Evolutionary conservation across 2,113 vertebrate genomes (phyloP).

Genomic region (Bufo bufo): DNA sequence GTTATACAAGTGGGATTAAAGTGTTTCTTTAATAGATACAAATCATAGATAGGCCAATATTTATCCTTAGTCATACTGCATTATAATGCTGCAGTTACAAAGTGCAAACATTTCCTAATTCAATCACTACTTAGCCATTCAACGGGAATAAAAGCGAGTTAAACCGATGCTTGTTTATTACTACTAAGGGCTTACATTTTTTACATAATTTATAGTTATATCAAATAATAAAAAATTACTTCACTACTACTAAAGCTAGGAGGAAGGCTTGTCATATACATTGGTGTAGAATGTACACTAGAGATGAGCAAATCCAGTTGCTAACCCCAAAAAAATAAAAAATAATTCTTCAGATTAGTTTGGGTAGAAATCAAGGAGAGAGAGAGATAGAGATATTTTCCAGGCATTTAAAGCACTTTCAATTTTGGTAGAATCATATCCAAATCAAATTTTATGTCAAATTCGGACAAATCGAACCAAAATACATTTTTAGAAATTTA

Average conservation of each 20-base stretch:
- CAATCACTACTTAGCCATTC: not conserved
- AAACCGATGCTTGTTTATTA: not conserved
- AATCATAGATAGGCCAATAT: slow-evolving; percentile 15
- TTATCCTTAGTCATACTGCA: not conserved
- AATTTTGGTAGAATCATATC: no score
- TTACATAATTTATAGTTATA: no score
- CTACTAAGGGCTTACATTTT: not conserved
- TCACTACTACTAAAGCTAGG: not conserved
- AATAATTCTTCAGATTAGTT: no score
- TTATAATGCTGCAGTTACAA: not conserved
- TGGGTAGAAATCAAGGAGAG: no score
- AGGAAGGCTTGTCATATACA: not conserved
- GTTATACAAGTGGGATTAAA: not conserved
- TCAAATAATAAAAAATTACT: not conserved
- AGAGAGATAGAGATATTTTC: no score
- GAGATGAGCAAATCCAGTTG: no score
- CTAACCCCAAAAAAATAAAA: no score
- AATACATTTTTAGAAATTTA: no score
- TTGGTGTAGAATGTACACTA: no score
- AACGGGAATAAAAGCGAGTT: not conserved
- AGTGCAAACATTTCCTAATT: slow-evolving; percentile 30
- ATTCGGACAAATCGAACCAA: no score
- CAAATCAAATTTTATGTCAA: no score
- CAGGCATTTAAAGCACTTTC: no score
- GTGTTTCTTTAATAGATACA: slow-evolving; percentile 6